A percentile compares a stretch with the other conserved stretches of the same genome.
These are phyloP conservation scores for Onychorhynchus coronatus DNA, from an alignment of 2,113 vertebrate genomes.

Conservation along the genomic window DNA sequence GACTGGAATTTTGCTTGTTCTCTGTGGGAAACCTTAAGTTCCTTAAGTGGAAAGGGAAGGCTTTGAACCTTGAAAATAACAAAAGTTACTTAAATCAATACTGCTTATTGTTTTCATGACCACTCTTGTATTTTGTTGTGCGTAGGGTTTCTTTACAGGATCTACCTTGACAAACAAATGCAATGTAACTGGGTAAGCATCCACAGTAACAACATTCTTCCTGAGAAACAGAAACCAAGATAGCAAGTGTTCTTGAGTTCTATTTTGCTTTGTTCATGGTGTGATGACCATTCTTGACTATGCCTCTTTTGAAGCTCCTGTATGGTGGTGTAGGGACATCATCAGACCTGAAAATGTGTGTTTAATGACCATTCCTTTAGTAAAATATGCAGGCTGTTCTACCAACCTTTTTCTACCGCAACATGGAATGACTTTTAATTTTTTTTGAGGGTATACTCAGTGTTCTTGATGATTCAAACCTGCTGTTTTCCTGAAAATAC, in stretches of 20 bases:
- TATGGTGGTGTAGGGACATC: neutral
- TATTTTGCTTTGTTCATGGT: neutral
- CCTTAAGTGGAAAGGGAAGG: neutral
- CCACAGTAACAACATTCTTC: neutral
- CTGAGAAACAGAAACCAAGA: neutral
- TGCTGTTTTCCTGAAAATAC: neutral
- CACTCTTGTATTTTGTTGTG: neutral
- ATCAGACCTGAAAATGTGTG: neutral
- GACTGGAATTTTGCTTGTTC: neutral
- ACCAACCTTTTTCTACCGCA: neutral
- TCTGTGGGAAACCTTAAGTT: neutral
- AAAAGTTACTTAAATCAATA: neutral
- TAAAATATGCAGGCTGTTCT: neutral
- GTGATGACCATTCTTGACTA: neutral
- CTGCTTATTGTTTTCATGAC: neutral
- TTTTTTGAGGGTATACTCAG: neutral
- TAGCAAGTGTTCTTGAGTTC: neutral
- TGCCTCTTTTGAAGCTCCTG: neutral
- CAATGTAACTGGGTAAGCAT: neutral
- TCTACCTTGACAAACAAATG: neutral
- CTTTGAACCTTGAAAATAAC: neutral
- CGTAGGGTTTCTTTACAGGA: neutral
- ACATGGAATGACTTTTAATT: neutral
- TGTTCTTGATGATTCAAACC: neutral
- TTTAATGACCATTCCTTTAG: neutral